Evolutionary conservation across 2,113 vertebrate genomes (phyloP).

Genomic region (Tupaia chinensis): DNA sequence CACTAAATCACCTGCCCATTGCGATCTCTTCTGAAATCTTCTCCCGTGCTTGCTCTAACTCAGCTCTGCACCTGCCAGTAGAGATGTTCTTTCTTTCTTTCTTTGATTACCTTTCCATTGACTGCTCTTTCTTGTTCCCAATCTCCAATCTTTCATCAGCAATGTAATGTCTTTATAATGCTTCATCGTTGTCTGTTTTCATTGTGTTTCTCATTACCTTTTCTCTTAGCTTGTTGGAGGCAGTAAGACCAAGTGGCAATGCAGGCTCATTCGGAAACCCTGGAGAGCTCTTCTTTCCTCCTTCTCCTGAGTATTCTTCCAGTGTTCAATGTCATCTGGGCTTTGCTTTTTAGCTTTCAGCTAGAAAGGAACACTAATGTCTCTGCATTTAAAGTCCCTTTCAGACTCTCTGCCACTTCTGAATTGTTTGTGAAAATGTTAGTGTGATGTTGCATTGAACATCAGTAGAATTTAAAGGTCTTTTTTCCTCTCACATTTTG

Average conservation of each 20-base stretch:
- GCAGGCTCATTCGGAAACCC: neutral
- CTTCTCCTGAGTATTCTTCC: neutral
- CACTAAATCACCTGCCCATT: neutral
- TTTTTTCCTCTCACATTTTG: neutral
- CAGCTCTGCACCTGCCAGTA: neutral
- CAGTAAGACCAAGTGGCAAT: conserved; percentile 1
- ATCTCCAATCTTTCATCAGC: neutral
- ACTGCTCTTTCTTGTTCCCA: conserved; percentile 14
- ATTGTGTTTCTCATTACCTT: neutral
- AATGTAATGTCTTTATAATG: neutral
- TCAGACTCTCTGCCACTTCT: neutral
- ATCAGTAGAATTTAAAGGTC: neutral
- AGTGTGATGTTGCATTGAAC: neutral
- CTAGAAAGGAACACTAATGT: neutral
- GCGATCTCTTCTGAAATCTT: neutral
- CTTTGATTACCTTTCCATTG: neutral
- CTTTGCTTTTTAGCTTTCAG: conserved; percentile 32
- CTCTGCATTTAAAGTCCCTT: neutral
- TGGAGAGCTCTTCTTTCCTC: neutral
- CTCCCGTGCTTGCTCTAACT: neutral
- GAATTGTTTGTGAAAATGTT: neutral
- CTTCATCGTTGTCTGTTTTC: neutral
- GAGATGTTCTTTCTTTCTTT: neutral
- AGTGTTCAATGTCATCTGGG: neutral
- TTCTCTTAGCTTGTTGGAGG: neutral